Conservation (phyloP, 2,888 invertebrate species). For the Megalurothrips usitatus region DNA sequence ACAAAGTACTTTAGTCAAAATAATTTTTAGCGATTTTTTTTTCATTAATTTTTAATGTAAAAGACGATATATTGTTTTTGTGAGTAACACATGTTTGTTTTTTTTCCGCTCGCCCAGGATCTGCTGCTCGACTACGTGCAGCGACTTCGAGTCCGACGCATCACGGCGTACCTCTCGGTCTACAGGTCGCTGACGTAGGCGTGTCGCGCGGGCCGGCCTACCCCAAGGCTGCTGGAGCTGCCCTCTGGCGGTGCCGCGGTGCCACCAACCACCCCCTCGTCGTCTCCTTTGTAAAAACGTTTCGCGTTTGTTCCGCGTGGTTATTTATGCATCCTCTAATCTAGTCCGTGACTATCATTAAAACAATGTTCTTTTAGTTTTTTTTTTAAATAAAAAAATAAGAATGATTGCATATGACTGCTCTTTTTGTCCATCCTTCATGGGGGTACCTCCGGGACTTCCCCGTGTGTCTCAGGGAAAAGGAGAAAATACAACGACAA, state of each 20-base stretch:
- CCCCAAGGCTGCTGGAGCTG: background rate
- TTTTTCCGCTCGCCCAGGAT: constrained; percentile 36
- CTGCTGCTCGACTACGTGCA: constrained; percentile 47
- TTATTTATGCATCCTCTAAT: constrained; percentile 5
- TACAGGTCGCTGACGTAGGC: constrained; percentile 38
- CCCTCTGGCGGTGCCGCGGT: background rate
- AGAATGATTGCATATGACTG: too few relatives aligned
- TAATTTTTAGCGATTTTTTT: too few relatives aligned
- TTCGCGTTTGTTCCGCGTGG: constrained; percentile 17
- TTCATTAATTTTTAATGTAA: too few relatives aligned
- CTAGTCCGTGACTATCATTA: background rate
- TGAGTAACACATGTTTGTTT: too few relatives aligned
- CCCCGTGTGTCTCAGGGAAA: too few relatives aligned
- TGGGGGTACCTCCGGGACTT: too few relatives aligned
- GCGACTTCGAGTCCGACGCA: constrained; percentile 45
- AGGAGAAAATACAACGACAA: too few relatives aligned
- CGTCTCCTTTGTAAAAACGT: background rate
- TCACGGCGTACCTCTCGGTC: constrained; percentile 47
- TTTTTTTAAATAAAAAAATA: background rate
- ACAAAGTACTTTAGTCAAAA: too few relatives aligned
- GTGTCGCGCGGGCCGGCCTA: background rate
- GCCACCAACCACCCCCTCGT: background rate
- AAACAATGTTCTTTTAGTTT: background rate
- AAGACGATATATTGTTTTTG: too few relatives aligned
- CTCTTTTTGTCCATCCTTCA: too few relatives aligned